Percentiles rank a stretch among this genome's conserved stretches.
phyloP scores from a whole-genome alignment of 2,113 vertebrate species.

The Vidua chalybeata region DNA sequence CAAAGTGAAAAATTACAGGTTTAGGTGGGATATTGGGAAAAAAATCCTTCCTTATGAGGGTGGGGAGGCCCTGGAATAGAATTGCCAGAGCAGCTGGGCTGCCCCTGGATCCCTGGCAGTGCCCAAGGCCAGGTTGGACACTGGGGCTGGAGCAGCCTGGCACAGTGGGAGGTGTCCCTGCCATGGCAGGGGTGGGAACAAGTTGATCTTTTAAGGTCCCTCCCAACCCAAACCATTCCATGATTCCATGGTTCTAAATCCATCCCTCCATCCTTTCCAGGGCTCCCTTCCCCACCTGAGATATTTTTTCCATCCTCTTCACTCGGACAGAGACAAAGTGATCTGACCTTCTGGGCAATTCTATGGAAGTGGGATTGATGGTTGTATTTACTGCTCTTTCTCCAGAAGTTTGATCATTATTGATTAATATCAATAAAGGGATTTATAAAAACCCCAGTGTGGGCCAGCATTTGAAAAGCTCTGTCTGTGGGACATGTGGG shows the following conservation, averaged over 20 bases:
- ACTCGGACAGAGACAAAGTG: not conserved
- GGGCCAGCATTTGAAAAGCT: not conserved
- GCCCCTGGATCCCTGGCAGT: not conserved
- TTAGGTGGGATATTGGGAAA: too few relatives aligned
- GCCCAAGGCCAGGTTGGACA: not conserved
- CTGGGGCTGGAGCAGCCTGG: not conserved
- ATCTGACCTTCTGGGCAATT: slow-evolving; percentile 22
- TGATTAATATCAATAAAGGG: not conserved
- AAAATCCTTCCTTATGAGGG: too few relatives aligned
- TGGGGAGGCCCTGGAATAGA: too few relatives aligned
- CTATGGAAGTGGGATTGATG: slow-evolving; percentile 8
- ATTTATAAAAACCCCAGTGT: not conserved
- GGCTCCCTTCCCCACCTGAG: not conserved
- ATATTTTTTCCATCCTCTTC: not conserved
- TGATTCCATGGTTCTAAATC: not conserved
- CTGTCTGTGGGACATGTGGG: not conserved
- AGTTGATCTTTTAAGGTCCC: rapidly evolving
- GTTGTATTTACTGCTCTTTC: not conserved
- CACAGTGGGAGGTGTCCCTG: not conserved
- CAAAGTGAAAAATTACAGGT: too few relatives aligned
- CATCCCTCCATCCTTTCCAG: not conserved
- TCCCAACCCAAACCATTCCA: not conserved
- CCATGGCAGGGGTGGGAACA: rapidly evolving
- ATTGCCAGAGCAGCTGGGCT: not conserved
- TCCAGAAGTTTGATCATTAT: slow-evolving; percentile 33